Evolutionary conservation across 37 sponge, comb jelly and placozoan genomes (phyloP).

Genomic region (Aplysina aerophoba): DNA sequence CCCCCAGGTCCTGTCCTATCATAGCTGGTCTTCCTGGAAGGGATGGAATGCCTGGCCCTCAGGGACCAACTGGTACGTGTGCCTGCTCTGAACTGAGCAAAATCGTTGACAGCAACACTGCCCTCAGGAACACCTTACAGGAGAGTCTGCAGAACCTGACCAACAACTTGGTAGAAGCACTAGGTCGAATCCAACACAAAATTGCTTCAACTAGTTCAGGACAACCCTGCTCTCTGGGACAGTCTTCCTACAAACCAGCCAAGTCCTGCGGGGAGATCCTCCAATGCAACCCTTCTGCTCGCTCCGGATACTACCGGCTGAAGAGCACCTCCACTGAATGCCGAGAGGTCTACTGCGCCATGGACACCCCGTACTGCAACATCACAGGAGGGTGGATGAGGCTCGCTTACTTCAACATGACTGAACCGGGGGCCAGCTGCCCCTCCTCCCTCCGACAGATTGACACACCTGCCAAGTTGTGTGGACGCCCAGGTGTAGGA

Average conservation of each 20-base stretch:
- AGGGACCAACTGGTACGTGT: neutral
- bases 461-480: neutral
- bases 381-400: constrained; percentile 21
- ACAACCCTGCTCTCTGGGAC: neutral
- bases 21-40: neutral
- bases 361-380: neutral
- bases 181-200: neutral
- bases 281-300: neutral
- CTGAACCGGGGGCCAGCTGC: neutral
- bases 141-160: neutral
- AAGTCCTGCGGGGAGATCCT: neutral
- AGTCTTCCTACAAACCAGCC: neutral
- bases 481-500: neutral
- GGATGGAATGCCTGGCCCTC: constrained; percentile 24
- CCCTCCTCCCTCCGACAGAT: constrained; percentile 3
- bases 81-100: neutral
- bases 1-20: too few species aligned
- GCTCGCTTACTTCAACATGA: constrained; percentile 20
- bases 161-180: neutral
- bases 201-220: neutral
- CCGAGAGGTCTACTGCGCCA: constrained; percentile 3
- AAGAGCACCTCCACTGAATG: neutral
- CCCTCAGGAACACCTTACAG: neutral
- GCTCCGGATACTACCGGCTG: constrained; percentile 8
- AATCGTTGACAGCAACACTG: neutral